These are phyloP conservation scores for Acinonyx jubatus DNA, from an alignment of 2,113 vertebrate genomes.

Conservation along the genomic window DNA sequence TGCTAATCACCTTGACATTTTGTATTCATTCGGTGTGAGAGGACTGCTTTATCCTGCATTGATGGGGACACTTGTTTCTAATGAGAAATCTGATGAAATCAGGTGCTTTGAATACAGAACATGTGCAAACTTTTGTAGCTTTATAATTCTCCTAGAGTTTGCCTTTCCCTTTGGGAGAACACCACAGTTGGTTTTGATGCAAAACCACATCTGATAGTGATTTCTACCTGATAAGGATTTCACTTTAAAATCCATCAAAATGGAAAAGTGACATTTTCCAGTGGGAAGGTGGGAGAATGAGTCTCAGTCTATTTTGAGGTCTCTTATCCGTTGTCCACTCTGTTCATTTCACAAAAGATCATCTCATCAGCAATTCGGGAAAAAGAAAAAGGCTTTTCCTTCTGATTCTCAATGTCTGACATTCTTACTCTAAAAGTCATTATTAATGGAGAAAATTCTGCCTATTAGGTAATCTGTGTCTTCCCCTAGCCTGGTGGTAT, in stretches of 20 bases:
- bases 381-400: conserved; percentile 53
- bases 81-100: conserved; percentile 66
- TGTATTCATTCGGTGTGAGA: conserved; percentile 35
- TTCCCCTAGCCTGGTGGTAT: conserved; percentile 41
- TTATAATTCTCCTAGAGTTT: background rate
- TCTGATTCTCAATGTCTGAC: conserved; percentile 48
- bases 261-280: conserved; percentile 59
- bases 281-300: background rate
- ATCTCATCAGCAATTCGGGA: conserved; percentile 48
- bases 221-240: conserved; percentile 36
- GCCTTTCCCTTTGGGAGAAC: background rate
- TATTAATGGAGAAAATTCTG: conserved; percentile 46
- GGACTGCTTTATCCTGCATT: conserved; percentile 40
- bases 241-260: conserved; percentile 43
- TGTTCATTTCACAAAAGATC: conserved; percentile 62
- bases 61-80: conserved; percentile 65
- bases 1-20: conserved; percentile 70
- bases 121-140: background rate
- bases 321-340: background rate
- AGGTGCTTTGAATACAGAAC: conserved; percentile 66
- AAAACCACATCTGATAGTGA: background rate
- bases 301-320: conserved; percentile 20
- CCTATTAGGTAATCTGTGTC: conserved; percentile 14
- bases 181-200: background rate
- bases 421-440: conserved; percentile 59